These are phyloP conservation scores for Pyrocephalus nanus DNA, from an alignment of 2,797 vertebrate species.

Conservation along the genomic window DNA sequence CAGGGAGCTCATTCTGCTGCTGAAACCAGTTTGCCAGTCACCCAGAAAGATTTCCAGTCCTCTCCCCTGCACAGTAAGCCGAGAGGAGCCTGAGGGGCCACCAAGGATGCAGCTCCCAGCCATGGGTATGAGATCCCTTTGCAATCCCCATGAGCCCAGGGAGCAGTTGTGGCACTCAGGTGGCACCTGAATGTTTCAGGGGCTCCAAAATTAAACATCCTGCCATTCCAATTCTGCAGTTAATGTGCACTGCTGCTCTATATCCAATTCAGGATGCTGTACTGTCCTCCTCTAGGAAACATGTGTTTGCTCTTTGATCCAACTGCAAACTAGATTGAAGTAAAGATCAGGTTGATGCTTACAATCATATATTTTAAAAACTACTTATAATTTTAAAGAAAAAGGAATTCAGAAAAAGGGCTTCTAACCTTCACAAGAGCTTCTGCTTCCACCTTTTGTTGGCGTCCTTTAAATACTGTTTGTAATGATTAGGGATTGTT, in stretches of 20 bases:
- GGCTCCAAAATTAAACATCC: not conserved
- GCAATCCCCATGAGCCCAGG: not conserved
- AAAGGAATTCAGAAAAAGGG: not conserved
- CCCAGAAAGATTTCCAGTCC: not conserved
- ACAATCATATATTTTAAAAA: not conserved
- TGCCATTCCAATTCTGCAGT: not conserved
- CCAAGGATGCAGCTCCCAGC: not conserved
- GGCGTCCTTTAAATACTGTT: not conserved
- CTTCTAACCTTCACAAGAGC: not conserved
- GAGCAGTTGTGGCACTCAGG: not conserved
- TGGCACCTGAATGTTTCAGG: not conserved
- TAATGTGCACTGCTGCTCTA: not conserved
- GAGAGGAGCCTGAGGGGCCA: not conserved
- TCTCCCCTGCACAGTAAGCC: not conserved
- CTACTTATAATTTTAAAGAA: not conserved
- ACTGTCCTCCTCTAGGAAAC: not conserved
- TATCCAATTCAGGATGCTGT: not conserved
- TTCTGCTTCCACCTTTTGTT: not conserved
- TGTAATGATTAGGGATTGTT: not conserved
- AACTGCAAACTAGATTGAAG: not conserved
- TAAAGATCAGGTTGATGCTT: not conserved
- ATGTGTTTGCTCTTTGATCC: not conserved
- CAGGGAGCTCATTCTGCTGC: not conserved
- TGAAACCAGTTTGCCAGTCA: not conserved
- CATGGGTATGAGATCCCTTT: accelerated